phyloP scores from a whole-genome alignment of 2,113 vertebrate species.

The Bubo bubo region DNA sequence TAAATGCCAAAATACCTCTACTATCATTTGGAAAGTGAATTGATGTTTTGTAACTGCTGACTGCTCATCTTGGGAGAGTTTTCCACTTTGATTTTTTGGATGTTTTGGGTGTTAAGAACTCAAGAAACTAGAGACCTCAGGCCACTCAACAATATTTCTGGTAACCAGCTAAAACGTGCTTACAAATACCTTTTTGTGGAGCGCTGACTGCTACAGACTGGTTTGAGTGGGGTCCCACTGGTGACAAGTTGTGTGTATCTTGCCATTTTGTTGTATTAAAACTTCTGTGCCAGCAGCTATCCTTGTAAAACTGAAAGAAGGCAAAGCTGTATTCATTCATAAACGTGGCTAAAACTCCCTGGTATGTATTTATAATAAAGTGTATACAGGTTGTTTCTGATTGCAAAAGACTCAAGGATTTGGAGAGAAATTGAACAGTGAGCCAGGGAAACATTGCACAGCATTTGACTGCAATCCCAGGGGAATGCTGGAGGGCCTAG shows the following conservation, averaged over 20 bases:
- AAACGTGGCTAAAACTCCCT: constrained; percentile 28
- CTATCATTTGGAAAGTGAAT: neutral
- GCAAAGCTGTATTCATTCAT: neutral
- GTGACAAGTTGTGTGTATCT: neutral
- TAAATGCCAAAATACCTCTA: neutral
- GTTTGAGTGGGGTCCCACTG: constrained; percentile 10
- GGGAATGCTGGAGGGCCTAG: neutral
- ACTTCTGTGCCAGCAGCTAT: constrained; percentile 21
- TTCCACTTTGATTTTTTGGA: neutral
- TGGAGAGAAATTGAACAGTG: neutral
- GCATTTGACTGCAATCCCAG: neutral
- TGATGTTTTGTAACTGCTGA: neutral
- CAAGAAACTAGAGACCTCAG: neutral
- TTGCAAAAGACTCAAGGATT: constrained; percentile 26
- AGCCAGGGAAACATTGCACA: neutral
- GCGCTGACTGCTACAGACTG: neutral
- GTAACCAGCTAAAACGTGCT: neutral
- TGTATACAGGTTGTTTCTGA: constrained; percentile 4
- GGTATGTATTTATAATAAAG: constrained; percentile 32
- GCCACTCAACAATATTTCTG: neutral
- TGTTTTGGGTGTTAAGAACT: neutral
- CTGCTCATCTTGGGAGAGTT: neutral
- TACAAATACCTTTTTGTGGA: neutral
- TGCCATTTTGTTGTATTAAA: neutral
- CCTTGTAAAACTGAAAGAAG: constrained; percentile 18